phyloP scores from a whole-genome alignment of 2,888 invertebrate species.

The Leucoma salicis region DNA sequence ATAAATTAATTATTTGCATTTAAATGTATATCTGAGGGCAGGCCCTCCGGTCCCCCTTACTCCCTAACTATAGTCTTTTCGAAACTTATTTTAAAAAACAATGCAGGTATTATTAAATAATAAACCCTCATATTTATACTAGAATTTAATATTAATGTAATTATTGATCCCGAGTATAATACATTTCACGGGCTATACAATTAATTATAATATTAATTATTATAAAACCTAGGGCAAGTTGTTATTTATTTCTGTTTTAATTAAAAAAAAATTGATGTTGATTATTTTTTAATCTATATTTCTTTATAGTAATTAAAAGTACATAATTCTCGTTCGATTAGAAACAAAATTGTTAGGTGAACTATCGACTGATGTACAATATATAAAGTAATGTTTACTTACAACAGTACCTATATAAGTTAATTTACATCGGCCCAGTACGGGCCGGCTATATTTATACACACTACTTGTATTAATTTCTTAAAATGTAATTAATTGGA shows the following conservation, averaged over 20 bases:
- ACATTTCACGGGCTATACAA: slow-evolving; percentile 80
- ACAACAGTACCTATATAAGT: slow-evolving; percentile 75
- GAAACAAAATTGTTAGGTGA: slow-evolving; percentile 81
- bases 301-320: slow-evolving; percentile 71
- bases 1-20: slow-evolving; percentile 69
- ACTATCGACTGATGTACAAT: slow-evolving; percentile 81
- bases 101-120: slow-evolving; percentile 82
- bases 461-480: slow-evolving; percentile 74
- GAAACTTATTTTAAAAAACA: slow-evolving; percentile 75
- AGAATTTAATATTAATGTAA: slow-evolving; percentile 79
- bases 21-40: slow-evolving; percentile 60
- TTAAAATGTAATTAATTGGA: slow-evolving; percentile 75
- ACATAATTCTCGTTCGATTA: slow-evolving; percentile 78
- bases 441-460: slow-evolving; percentile 68
- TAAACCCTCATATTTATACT: slow-evolving; percentile 79
- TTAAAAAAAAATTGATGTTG: slow-evolving; percentile 65
- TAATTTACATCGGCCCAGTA: slow-evolving; percentile 58
- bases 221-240: slow-evolving; percentile 81
- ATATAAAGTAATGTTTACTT: slow-evolving; percentile 75
- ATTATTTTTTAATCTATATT: slow-evolving; percentile 78
- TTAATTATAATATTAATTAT: slow-evolving; percentile 81
- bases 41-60: slow-evolving; percentile 38
- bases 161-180: slow-evolving; percentile 74
- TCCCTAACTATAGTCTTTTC: slow-evolving; percentile 65
- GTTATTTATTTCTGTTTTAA: slow-evolving; percentile 85